Conservation (phyloP, 2,888 invertebrate genomes). For the Hyposoter dolosus region DNA sequence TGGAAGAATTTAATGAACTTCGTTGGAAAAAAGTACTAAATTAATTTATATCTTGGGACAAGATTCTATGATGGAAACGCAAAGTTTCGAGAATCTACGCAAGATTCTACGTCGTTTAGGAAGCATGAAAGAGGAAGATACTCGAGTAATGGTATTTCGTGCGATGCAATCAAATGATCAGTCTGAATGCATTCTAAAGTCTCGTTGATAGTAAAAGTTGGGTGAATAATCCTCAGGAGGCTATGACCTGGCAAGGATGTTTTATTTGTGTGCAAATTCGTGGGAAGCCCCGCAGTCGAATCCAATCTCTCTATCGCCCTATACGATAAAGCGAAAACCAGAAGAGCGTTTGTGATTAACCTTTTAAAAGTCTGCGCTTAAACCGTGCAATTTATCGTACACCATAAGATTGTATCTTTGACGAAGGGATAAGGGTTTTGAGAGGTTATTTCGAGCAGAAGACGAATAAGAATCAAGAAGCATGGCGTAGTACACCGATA, state of each 20-base stretch:
- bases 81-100: not conserved
- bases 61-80: not conserved
- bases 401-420: not conserved
- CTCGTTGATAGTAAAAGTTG: not conserved
- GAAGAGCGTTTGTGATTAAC: not conserved
- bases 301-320: not conserved
- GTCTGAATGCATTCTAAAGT: not conserved
- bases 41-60: not conserved
- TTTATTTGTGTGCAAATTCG: not conserved
- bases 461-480: slow-evolving; percentile 7
- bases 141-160: not conserved
- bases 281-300: not conserved
- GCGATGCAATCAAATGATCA: not conserved
- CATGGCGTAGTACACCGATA: not conserved
- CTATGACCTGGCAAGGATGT: not conserved
- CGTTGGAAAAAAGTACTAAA: not conserved
- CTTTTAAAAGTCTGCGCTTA: not conserved
- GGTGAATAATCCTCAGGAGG: not conserved
- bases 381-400: slow-evolving; percentile 1
- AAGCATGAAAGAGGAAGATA: not conserved
- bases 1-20: not conserved
- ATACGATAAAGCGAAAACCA: not conserved
- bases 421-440: not conserved
- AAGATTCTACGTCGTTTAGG: not conserved
- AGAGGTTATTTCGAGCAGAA: not conserved